Evolutionary conservation across 2,797 vertebrate species (phyloP).

Genomic region (Nyctibius grandis): DNA sequence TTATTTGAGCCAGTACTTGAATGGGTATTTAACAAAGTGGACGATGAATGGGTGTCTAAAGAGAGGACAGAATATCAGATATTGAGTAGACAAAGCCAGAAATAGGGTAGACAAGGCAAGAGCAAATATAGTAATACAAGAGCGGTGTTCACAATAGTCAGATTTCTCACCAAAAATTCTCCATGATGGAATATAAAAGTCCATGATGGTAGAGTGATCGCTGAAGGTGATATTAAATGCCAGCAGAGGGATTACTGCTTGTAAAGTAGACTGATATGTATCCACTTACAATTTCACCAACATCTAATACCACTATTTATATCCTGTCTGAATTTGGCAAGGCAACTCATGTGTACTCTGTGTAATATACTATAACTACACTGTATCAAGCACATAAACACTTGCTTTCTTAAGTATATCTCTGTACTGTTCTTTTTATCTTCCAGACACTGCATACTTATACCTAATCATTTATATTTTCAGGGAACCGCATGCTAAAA

Average conservation of each 20-base stretch:
- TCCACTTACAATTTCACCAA: constrained; percentile 6
- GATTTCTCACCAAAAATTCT: background rate
- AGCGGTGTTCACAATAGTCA: background rate
- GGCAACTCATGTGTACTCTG: background rate
- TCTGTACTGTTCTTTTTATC: background rate
- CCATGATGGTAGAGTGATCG: background rate
- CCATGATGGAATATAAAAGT: background rate
- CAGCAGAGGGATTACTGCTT: background rate
- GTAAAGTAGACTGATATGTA: background rate
- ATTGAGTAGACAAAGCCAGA: background rate
- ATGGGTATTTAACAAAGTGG: background rate
- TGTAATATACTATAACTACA: background rate
- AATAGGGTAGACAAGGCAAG: background rate
- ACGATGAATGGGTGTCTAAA: background rate
- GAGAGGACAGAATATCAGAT: background rate
- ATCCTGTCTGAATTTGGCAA: constrained; percentile 19
- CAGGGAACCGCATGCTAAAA: background rate
- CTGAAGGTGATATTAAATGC: background rate
- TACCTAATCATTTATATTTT: background rate
- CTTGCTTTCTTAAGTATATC: background rate
- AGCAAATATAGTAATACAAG: background rate
- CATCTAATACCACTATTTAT: constrained; percentile 30
- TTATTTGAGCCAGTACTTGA: background rate
- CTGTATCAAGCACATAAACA: background rate
- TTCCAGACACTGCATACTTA: background rate